Evolutionary conservation across 1,140 invertebrate genomes (phyloP).

Genomic region (Diorhabda carinulata): DNA sequence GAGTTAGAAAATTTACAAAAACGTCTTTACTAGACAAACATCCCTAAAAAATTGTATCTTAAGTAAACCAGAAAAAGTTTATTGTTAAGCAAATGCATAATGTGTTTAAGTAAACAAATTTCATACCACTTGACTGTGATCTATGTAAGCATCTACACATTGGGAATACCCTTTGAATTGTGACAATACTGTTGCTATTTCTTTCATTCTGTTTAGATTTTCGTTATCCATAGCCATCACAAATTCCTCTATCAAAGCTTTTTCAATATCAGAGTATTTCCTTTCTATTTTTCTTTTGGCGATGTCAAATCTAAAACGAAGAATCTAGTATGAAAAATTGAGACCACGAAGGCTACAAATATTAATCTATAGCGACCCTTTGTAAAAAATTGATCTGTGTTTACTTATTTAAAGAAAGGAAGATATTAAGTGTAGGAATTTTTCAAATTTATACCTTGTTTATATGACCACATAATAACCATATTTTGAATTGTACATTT

Average conservation of each 20-base stretch:
- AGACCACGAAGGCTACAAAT: neutral
- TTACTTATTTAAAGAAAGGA: neutral
- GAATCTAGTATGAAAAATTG: neutral
- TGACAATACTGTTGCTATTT: constrained; percentile 84
- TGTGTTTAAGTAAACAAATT: constrained; percentile 7
- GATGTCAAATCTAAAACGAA: constrained; percentile 68
- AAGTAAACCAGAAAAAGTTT: neutral
- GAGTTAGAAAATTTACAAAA: constrained; percentile 84
- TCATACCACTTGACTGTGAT: constrained; percentile 87
- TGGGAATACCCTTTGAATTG: constrained; percentile 96
- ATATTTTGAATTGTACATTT: too few species aligned
- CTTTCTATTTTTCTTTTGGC: constrained; percentile 85
- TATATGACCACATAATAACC: too few species aligned
- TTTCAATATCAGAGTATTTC: constrained; percentile 96
- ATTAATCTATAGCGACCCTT: neutral
- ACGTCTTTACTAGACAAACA: constrained; percentile 78
- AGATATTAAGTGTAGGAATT: neutral
- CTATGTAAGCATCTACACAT: constrained; percentile 95
- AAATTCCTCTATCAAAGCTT: constrained; percentile 92
- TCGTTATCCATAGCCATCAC: constrained; percentile 78
- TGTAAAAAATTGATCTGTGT: neutral
- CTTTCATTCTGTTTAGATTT: constrained; percentile 87
- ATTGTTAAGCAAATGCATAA: neutral
- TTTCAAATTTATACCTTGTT: too few species aligned
- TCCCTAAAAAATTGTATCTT: constrained; percentile 49